Conservation (phyloP, 2,797 vertebrate genomes). For the Crenuchus spilurus region DNA sequence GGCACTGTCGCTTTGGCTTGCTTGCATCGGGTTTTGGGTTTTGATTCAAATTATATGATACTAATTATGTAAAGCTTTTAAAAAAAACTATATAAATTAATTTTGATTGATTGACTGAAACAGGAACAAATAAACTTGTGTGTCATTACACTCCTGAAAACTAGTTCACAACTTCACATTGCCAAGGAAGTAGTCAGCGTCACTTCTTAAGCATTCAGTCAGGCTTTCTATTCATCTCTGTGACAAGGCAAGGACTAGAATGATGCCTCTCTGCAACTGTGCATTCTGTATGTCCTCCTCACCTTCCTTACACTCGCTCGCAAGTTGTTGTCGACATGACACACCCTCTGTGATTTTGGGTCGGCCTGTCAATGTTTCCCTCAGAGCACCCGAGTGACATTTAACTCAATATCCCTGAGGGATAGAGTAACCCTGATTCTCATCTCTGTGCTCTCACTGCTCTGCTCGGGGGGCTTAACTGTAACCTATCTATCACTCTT, state of each 20-base stretch:
- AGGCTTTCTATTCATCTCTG: neutral
- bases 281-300: conserved; percentile 14
- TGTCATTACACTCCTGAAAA: too few relatives aligned
- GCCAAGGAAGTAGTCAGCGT: too few relatives aligned
- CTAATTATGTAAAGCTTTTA: too few relatives aligned
- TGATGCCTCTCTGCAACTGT: neutral
- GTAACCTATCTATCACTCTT: conserved; percentile 29
- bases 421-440: conserved; percentile 60
- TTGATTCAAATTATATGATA: too few relatives aligned
- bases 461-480: conserved; percentile 31
- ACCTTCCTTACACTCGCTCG: conserved; percentile 54
- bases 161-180: too few relatives aligned
- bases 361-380: conserved; percentile 72
- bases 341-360: conserved; percentile 75
- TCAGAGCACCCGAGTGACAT: conserved; percentile 69
- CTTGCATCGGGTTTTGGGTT: too few relatives aligned
- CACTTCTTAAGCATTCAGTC: neutral
- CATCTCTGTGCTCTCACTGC: neutral
- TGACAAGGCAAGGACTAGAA: neutral
- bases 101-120: too few relatives aligned
- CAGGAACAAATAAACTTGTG: too few relatives aligned
- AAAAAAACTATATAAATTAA: too few relatives aligned
- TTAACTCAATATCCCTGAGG: conserved; percentile 83
- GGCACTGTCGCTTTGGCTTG: too few relatives aligned
- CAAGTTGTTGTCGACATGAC: conserved; percentile 73